Base-by-base conservation (phyloP, 2,113 vertebrate genomes). In the Lanius collurio region DNA sequence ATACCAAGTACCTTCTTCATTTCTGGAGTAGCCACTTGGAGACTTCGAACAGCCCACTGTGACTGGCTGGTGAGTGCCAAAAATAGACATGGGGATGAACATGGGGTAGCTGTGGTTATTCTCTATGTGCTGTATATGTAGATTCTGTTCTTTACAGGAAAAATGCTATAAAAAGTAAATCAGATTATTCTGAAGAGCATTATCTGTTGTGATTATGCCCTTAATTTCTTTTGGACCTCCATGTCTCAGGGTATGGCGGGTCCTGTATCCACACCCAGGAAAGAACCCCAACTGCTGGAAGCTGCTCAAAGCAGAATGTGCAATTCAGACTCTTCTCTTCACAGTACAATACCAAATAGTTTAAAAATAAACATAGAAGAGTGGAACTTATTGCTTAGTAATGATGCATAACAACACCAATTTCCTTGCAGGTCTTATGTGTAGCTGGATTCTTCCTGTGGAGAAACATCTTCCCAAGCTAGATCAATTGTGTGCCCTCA, bases 61-160 rank as follows among this genome's bases (percentile, higher is more conserved):
- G 71, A 49, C 9, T n/a, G 42, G 10, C 28, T 86, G 27, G 31
- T 77, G 79, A 24, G 27, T 91, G 75, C 42, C 44, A 83, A 83
- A 91, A 86, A 15, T 27, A 73, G 46, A 39, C 21, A 27, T 6
- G 15, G 17, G 5, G 53, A 30, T 53, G 33, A 70, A 18, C 1
- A 2, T 65, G 59, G 21, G 10, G 33, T 46, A 60, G 41, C 42
- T 83, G n/a, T 73, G 24, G 13, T 42, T 88, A 37, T 80, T 90
- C 0, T 0, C 33, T 60, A 7, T 50, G 19, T 22, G 7, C 5
- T 1, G 0, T 50, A 23, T 52, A 12, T 33, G 11, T 73, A 60
- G 49, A 56, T 59, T 87, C 18, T 85, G 20, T n/a, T 69, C 31
- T 91, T 64, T 47, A 70, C 22, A 59, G 35, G 33, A 50, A 13